These are phyloP conservation scores for Bos indicus DNA, from an alignment of 2,113 vertebrate species.

Conservation along the genomic window DNA sequence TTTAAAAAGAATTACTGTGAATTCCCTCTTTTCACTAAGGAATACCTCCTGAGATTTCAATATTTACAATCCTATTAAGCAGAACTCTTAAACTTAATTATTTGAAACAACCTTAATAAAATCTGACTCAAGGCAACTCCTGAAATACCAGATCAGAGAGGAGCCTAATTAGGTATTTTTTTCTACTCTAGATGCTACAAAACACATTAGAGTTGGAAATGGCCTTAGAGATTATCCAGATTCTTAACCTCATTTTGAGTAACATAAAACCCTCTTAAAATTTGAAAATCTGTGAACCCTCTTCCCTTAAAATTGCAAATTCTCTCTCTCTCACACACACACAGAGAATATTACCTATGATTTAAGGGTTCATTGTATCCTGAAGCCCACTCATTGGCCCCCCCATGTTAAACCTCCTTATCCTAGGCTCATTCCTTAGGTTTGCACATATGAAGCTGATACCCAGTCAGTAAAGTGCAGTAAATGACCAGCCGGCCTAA, in stretches of 20 bases:
- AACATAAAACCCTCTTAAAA: not conserved
- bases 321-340: not conserved
- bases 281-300: not conserved
- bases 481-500: not conserved
- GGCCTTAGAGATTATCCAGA: not conserved
- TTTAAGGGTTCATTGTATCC: not conserved
- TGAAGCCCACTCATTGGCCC: not conserved
- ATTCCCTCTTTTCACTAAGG: not conserved
- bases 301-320: not conserved
- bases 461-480: not conserved
- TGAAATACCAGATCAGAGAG: conserved; percentile 38
- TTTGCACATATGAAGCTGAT: not conserved
- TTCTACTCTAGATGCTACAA: not conserved
- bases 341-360: not conserved
- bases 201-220: conserved; percentile 15
- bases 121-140: conserved; percentile 50
- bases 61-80: conserved; percentile 45
- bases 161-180: conserved; percentile 34
- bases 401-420: not conserved
- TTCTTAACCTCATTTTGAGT: conserved; percentile 41
- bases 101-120: conserved; percentile 62
- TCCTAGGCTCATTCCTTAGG: not conserved
- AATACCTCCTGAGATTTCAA: conserved; percentile 47
- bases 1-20: conserved; percentile 17
- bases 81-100: conserved; percentile 51